Base-by-base conservation (phyloP, 2,888 invertebrate species). In the Agrochola circellaris region DNA sequence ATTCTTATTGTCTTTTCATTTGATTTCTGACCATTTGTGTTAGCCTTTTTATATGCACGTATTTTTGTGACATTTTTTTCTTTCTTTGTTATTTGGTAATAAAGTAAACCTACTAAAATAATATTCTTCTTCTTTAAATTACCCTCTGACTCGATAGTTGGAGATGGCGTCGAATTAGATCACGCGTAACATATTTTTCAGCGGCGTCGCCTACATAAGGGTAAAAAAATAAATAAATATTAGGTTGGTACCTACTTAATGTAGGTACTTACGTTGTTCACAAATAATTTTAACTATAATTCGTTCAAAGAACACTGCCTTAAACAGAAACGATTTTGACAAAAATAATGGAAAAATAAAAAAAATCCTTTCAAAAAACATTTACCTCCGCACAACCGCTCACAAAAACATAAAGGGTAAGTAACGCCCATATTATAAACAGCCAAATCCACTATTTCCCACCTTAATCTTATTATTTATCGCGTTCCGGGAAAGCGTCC, bases 391-490 rank as follows among this genome's bases (percentile, higher is more conserved):
- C 62, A 71, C 23, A 56, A 75, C 58, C 61, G 67, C 72, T 66
- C 75, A 79, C 84, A 72, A 69, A 83, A 83, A 79, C 83, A 83
- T 86, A 86, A 83, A 82, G 81, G 87, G 80, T 87, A 87, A 86
- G 81, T 86, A 86, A 86, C 77, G 82, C 73, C 75, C 84, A 87
- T 88, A 89, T 88, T 85, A 88, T 88, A 89, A 87, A 93, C 89
- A 88, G 82, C 88, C 90, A 92, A 91, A 93, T 92, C 90, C 91
- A 93, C 93, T 93, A 93, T 91, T 88, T 89, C 85, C 88, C 91
- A 93, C 95, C 95, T 95, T 95, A 96, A 95, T 96, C 95, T 96
- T 95, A 94, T 95, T 94, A 95, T 96, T 95, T 96, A 96, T 95
- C 92, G 93, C 90, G 85, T 82, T 86, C 88, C 89, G 91, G 92